Percentiles rank a stretch among this genome's conserved stretches.
phyloP scores from a whole-genome alignment of 2,797 vertebrate species.

The Australoheros facetus region DNA sequence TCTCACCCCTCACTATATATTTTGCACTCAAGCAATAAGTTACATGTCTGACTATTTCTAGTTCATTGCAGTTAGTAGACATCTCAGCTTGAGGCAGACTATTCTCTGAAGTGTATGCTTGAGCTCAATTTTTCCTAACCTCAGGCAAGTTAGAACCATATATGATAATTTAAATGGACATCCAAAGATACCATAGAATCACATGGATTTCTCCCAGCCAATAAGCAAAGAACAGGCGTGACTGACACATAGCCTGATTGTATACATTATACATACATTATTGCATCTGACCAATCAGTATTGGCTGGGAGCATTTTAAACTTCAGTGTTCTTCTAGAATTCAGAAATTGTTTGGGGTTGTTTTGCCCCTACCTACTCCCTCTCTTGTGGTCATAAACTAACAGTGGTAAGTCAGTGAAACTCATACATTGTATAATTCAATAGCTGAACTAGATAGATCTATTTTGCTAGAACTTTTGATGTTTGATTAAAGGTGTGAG shows the following conservation, averaged over 20 bases:
- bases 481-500: no score
- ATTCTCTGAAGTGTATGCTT: neutral
- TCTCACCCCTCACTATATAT: neutral
- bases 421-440: no score
- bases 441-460: no score
- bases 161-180: neutral
- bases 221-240: neutral
- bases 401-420: no score
- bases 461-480: no score
- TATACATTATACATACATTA: neutral
- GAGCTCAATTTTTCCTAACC: neutral
- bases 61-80: neutral
- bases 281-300: neutral
- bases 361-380: no score
- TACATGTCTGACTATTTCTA: neutral
- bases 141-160: neutral
- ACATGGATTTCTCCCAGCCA: neutral
- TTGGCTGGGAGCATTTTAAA: no score
- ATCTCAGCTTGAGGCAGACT: neutral
- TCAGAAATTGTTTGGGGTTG: no score
- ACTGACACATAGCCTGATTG: neutral
- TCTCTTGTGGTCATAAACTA: no score
- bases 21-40: neutral
- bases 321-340: no score
- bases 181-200: neutral